Conservation (phyloP, 2,888 invertebrate species). For the Onthophagus sagittarius region DNA sequence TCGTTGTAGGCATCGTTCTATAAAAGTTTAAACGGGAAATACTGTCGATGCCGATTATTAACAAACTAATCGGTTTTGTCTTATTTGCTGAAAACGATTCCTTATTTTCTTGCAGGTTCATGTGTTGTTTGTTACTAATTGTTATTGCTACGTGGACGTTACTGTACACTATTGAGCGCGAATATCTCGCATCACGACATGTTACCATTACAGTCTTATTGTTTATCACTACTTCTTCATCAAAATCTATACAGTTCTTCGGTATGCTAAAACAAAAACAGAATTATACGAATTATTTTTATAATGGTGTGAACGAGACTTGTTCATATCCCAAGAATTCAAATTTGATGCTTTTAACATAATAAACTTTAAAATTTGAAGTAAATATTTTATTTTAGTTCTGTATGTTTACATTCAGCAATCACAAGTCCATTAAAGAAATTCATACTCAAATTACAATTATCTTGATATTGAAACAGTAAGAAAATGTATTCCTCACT, state of each 20-base stretch:
- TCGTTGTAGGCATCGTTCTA: slow-evolving; percentile 71
- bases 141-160: slow-evolving; percentile 56
- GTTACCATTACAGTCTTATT: slow-evolving; percentile 53
- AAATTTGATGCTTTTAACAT: too few species aligned
- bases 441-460: too few species aligned
- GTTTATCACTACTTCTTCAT: slow-evolving; percentile 40
- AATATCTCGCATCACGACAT: slow-evolving; percentile 41
- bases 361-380: too few species aligned
- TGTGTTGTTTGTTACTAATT: slow-evolving; percentile 46
- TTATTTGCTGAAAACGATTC: slow-evolving; percentile 11
- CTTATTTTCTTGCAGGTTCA: slow-evolving; percentile 47
- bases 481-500: too few species aligned
- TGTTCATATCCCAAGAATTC: too few species aligned
- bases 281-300: not conserved
- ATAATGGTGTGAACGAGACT: too few species aligned
- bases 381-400: too few species aligned
- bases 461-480: too few species aligned
- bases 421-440: too few species aligned
- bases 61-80: slow-evolving; percentile 54
- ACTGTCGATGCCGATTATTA: slow-evolving; percentile 81
- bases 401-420: too few species aligned
- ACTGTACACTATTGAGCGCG: slow-evolving; percentile 45
- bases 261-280: slow-evolving; percentile 44
- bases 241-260: slow-evolving; percentile 49
- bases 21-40: slow-evolving; percentile 76